Base-by-base conservation (phyloP, 1,140 invertebrate species). In the Trialeurodes vaporariorum region DNA sequence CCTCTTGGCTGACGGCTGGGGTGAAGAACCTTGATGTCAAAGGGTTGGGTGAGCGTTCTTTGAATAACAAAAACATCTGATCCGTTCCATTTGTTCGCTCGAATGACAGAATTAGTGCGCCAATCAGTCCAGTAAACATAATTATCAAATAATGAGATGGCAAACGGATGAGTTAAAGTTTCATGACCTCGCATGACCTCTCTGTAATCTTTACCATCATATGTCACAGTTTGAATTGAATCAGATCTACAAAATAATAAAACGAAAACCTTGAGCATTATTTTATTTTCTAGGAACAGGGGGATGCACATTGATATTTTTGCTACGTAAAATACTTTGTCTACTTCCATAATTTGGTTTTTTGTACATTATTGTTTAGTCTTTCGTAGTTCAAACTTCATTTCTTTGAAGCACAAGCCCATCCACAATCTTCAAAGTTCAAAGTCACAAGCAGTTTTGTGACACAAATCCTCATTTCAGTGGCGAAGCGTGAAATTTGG, bases 161-260 rank as follows among this genome's bases (percentile, higher is more conserved):
- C 82, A 77, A 88, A 88, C 1, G 86, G 85, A 77, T 88, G 86
- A 27, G 80, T 79, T 27, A 87, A 76, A 40, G 78, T 76, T 58
- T 82, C 80, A 71, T 85, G 81, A 22, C 79, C 79, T 61, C 78
- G 73, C 17, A 87, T 75, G 27, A 87, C 78, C 66, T 81, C 75
- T 40, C 77, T 72, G 60, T 76, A 74, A 69, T 78, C 83, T 17
- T 72, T 70, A 1, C 86, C 86, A 71, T 85, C 79, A 72, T 87
- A 87, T 12, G 75, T 83, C 0, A 86, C 85, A 17, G 90, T 91
- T 77, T 92, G 91, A 62, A 95, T 89, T 0, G 91, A 90, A 78
- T 94, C 90, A 0, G 90, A 90, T 72, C 89, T 88, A 73, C 2
- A 76, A 68, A 64, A 59, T 26, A 2, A 67, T 17, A 61, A 24